These are phyloP conservation scores for Drosophila rellima DNA, from an alignment of 2,888 invertebrate species.

Conservation along the genomic window DNA sequence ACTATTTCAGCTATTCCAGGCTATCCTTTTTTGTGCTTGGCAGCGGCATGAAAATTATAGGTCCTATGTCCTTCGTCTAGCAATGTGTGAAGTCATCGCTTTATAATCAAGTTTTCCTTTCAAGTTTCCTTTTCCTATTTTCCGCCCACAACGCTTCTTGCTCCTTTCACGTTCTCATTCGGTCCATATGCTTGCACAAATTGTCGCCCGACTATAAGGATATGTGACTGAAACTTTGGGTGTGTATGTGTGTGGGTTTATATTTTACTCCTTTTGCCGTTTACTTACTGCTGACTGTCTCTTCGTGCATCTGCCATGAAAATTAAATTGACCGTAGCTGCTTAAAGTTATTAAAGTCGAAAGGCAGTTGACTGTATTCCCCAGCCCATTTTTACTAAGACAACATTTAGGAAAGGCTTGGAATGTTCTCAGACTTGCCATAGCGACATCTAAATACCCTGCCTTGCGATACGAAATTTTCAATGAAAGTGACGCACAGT, in stretches of 20 bases:
- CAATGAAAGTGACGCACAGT: not conserved
- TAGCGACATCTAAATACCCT: conserved; percentile 26
- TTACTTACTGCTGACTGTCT: conserved; percentile 62
- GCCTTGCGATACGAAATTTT: too few relatives aligned
- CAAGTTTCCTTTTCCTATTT: conserved; percentile 67
- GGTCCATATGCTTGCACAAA: conserved; percentile 71
- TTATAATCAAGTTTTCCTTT: conserved; percentile 84
- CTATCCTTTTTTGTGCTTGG: conserved; percentile 45
- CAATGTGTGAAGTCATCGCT: conserved; percentile 84
- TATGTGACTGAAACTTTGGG: conserved; percentile 55
- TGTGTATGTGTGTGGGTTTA: conserved; percentile 21
- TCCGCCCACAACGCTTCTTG: not conserved
- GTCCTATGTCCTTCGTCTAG: conserved; percentile 59
- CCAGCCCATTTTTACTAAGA: conserved; percentile 22
- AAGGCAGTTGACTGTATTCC: conserved; percentile 27
- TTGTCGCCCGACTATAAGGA: conserved; percentile 68
- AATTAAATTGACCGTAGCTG: conserved; percentile 84
- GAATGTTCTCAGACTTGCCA: not conserved
- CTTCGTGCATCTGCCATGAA: conserved; percentile 68
- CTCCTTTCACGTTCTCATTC: conserved; percentile 10
- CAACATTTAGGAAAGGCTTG: conserved; percentile 44
- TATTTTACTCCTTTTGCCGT: conserved; percentile 60
- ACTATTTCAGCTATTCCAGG: conserved; percentile 25
- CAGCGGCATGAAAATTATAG: conserved; percentile 72
- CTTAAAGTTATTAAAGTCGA: conserved; percentile 78